A percentile compares a stretch with the other conserved stretches of the same genome.
Conservation (phyloP, 2,797 vertebrate genomes). For the Tachyglossus aculeatus region DNA sequence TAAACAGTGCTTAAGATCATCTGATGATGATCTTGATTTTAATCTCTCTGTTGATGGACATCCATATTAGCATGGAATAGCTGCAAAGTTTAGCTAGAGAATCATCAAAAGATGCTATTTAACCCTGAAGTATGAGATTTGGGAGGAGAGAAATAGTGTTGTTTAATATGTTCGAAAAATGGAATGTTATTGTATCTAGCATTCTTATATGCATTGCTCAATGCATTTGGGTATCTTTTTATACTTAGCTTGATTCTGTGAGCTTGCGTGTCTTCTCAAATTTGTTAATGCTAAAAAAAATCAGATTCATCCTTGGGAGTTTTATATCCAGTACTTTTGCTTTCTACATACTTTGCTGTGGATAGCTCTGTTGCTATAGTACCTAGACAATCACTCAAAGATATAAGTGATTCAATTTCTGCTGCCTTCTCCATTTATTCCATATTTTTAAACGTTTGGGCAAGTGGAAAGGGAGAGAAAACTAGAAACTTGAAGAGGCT, state of each 20-base stretch:
- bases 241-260: no score
- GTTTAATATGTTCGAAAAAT: background rate
- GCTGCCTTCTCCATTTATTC: slow-evolving; percentile 40
- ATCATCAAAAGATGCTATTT: background rate
- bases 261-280: no score
- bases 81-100: background rate
- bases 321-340: slow-evolving; percentile 18
- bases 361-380: slow-evolving; percentile 66
- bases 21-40: no score
- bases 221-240: no score
- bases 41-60: no score
- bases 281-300: no score
- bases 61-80: background rate
- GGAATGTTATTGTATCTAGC: background rate
- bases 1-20: no score
- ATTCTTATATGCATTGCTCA: background rate
- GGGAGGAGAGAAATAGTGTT: no score
- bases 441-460: slow-evolving; percentile 25
- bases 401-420: slow-evolving; percentile 49
- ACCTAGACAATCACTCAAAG: slow-evolving; percentile 53
- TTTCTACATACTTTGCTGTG: slow-evolving; percentile 50
- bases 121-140: background rate
- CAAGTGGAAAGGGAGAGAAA: slow-evolving; percentile 26
- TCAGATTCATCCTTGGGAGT: background rate
- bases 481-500: slow-evolving; percentile 42